Conservation (phyloP, 2,113 vertebrate species). For the Xyliphius kryptos region DNA sequence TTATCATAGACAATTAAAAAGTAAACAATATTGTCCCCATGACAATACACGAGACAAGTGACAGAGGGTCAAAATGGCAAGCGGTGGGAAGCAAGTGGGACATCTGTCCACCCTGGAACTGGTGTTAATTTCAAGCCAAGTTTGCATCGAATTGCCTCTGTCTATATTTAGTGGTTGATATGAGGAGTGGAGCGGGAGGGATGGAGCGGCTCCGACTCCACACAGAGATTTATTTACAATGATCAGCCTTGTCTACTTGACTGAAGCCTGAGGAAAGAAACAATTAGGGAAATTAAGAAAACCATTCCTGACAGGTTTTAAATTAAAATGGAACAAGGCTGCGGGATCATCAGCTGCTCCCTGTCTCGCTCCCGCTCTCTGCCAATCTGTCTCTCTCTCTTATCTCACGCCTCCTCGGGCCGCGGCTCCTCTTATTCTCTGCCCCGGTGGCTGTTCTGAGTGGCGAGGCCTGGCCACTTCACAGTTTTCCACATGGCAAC, state of each 20-base stretch:
- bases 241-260: conserved; percentile 11
- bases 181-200: no score
- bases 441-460: conserved; percentile 37
- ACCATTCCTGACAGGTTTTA: conserved; percentile 30
- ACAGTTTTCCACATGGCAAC: conserved; percentile 31
- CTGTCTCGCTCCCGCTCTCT: conserved; percentile 17
- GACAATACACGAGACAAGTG: no score
- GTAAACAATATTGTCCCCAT: no score
- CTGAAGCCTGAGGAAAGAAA: conserved; percentile 32
- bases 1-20: no score
- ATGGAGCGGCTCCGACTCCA: no score
- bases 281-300: conserved; percentile 20
- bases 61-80: no score
- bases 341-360: conserved; percentile 29
- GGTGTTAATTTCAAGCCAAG: no score
- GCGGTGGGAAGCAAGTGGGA: no score
- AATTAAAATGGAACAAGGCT: conserved; percentile 30
- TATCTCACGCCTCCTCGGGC: conserved; percentile 10
- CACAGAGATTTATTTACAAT: conserved; percentile 18
- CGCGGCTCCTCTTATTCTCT: conserved; percentile 35
- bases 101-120: no score
- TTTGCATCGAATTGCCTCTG: no score
- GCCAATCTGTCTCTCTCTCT: conserved; percentile 17
- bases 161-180: no score
- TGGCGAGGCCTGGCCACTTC: conserved; percentile 27